A percentile compares a stretch with the other conserved stretches of the same genome.
Evolutionary conservation across 1,140 invertebrate genomes (phyloP).

Genomic region (Drosophila grimshawi): DNA sequence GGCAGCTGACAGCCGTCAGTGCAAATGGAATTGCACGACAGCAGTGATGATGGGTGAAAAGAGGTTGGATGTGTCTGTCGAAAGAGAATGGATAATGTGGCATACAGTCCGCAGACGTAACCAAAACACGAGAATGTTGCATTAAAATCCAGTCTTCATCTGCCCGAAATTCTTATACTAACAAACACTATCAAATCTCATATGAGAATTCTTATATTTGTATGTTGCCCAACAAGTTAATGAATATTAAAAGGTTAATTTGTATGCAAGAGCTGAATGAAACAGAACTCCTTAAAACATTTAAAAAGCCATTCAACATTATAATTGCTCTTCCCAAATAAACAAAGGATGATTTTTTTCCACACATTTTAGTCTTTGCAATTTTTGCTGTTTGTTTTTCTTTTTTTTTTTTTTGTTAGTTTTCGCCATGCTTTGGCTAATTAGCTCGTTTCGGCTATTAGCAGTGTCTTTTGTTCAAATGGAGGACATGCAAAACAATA

Average conservation of each 20-base stretch:
- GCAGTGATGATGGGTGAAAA: constrained; percentile 23
- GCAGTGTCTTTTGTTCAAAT: constrained; percentile 58
- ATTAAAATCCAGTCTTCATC: constrained; percentile 26
- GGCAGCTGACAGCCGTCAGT: constrained; percentile 59
- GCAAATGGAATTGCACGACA: constrained; percentile 73
- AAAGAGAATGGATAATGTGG: constrained; percentile 22
- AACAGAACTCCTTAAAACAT: constrained; percentile 5
- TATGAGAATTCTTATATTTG: constrained; percentile 29
- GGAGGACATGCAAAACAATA: constrained; percentile 49
- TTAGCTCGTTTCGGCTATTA: constrained; percentile 59
- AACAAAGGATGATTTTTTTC: constrained; percentile 15
- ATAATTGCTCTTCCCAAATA: constrained; percentile 34
- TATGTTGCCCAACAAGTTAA: constrained; percentile 36
- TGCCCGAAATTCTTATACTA: constrained; percentile 20
- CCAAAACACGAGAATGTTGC: constrained; percentile 11
- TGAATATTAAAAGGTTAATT: constrained; percentile 45
- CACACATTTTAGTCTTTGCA: constrained; percentile 1
- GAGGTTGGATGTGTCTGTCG: neutral
- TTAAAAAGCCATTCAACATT: constrained; percentile 37
- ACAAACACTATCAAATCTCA: constrained; percentile 3
- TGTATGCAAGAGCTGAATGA: constrained; percentile 28
- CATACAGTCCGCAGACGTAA: constrained; percentile 11
- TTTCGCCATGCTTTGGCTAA: constrained; percentile 58
- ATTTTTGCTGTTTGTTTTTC: neutral
- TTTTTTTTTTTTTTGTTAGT: constrained; percentile 1